These are phyloP conservation scores for Crotalus adamanteus DNA, from an alignment of 2,797 vertebrate species.

Conservation along the genomic window DNA sequence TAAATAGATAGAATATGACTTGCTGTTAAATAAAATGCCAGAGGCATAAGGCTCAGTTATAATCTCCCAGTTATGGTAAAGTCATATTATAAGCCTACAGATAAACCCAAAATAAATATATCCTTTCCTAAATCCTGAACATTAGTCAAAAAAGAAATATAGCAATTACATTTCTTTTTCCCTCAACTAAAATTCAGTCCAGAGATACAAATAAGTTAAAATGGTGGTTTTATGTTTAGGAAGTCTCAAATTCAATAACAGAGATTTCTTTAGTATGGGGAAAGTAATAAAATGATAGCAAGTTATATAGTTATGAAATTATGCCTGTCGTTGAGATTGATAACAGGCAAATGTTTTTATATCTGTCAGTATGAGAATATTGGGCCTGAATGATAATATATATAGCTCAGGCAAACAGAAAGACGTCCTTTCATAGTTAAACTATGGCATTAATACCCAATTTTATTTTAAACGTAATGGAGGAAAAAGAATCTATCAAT, in stretches of 20 bases:
- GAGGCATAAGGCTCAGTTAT: background rate
- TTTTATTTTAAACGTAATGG: background rate
- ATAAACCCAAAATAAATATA: background rate
- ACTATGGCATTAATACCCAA: background rate
- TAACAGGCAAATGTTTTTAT: background rate
- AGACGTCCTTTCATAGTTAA: background rate
- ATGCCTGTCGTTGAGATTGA: background rate
- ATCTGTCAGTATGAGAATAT: background rate
- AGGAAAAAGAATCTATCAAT: background rate
- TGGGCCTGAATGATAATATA: background rate
- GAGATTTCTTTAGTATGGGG: background rate
- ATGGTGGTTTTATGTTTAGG: background rate
- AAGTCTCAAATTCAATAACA: background rate
- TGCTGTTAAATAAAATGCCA: background rate
- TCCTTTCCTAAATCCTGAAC: background rate
- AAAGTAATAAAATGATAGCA: background rate
- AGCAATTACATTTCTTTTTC: background rate
- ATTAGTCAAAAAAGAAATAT: background rate
- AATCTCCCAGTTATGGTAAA: background rate
- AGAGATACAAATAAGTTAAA: background rate
- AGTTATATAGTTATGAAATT: background rate
- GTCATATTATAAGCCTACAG: background rate
- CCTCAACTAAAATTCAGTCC: background rate
- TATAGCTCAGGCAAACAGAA: background rate
- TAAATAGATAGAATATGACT: background rate